phyloP scores from a whole-genome alignment of 2,888 invertebrate species.

The Xestobium rufovillosum region DNA sequence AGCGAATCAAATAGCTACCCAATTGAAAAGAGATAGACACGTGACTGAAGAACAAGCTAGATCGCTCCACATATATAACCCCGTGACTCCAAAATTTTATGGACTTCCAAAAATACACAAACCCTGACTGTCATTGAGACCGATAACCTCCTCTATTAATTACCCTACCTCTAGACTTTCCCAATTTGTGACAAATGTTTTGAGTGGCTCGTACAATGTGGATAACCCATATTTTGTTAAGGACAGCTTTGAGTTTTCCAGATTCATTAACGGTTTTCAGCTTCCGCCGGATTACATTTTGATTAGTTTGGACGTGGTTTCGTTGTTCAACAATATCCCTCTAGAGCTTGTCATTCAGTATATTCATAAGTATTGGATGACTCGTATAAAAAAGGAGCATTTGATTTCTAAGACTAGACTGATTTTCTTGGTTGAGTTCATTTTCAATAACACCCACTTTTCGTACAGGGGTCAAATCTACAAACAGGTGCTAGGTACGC shows the following conservation, averaged over 20 bases:
- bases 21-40: constrained; percentile 3
- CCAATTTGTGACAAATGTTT: neutral
- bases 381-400: no score
- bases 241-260: no score
- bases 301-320: no score
- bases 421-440: neutral
- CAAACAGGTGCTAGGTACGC: neutral
- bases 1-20: neutral
- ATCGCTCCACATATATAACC: neutral
- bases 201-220: constrained; percentile 6
- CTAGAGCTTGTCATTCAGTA: no score
- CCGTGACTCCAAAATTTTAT: constrained; percentile 4
- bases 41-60: constrained; percentile 5
- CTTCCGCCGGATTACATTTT: no score
- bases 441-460: constrained; percentile 1
- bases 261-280: no score
- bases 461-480: neutral
- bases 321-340: no score
- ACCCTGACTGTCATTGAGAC: constrained; percentile 6
- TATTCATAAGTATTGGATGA: no score
- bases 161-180: constrained; percentile 3
- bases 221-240: no score
- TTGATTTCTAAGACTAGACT: neutral
- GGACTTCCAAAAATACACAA: constrained; percentile 12
- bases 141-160: constrained; percentile 6